Conservation (phyloP, 1,140 invertebrate genomes). For the Pseudomyrmex cubaensis region DNA sequence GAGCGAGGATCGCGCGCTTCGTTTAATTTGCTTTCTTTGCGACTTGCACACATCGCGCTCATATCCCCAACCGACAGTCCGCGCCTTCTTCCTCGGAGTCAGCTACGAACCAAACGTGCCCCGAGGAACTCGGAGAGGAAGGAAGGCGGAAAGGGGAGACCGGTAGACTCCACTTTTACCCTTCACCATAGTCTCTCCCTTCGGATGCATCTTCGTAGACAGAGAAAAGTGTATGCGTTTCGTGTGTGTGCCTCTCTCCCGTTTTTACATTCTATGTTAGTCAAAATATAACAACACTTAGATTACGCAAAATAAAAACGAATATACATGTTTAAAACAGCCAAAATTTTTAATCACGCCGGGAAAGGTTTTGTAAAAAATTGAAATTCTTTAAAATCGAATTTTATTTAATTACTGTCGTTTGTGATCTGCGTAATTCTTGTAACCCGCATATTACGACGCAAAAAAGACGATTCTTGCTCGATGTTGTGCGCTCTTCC, state of each 20-base stretch:
- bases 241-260: background rate
- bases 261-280: background rate
- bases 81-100: constrained; percentile 57
- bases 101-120: constrained; percentile 71
- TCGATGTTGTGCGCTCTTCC: constrained; percentile 25
- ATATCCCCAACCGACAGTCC: constrained; percentile 18
- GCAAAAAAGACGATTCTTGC: constrained; percentile 19
- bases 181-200: constrained; percentile 67
- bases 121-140: constrained; percentile 30
- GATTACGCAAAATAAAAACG: background rate
- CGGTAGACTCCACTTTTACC: constrained; percentile 67
- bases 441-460: constrained; percentile 27
- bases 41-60: constrained; percentile 39
- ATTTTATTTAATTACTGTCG: background rate
- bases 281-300: background rate
- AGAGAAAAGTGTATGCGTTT: background rate
- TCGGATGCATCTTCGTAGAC: constrained; percentile 61
- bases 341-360: too few relatives aligned
- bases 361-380: background rate
- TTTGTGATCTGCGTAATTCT: background rate
- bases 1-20: background rate
- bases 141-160: background rate
- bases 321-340: too few relatives aligned
- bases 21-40: constrained; percentile 24
- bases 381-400: background rate